These are phyloP conservation scores for Lagria hirta DNA, from an alignment of 2,888 invertebrate genomes.

Conservation along the genomic window DNA sequence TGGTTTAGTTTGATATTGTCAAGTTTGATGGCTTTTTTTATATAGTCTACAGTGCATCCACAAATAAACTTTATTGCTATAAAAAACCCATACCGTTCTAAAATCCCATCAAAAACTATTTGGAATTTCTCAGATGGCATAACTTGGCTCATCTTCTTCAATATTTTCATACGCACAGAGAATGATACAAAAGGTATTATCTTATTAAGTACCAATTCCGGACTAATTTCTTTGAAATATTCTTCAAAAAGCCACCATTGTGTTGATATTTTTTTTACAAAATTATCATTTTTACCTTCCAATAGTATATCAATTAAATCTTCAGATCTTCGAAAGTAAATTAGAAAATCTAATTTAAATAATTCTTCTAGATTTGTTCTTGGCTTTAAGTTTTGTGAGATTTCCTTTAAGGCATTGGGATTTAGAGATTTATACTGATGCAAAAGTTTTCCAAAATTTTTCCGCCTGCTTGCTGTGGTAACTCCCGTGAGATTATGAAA, in stretches of 20 bases:
- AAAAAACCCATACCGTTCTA: slow-evolving; percentile 34
- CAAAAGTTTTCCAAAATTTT: slow-evolving; percentile 32
- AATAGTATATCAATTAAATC: slow-evolving; percentile 32
- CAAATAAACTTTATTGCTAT: slow-evolving; percentile 32
- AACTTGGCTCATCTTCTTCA: slow-evolving; percentile 31
- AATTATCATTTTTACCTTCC: slow-evolving; percentile 35
- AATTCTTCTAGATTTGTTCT: slow-evolving; percentile 35
- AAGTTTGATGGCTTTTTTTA: too few species aligned
- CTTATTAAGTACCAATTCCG: slow-evolving; percentile 31
- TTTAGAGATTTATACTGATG: slow-evolving; percentile 9
- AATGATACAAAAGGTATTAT: slow-evolving; percentile 35
- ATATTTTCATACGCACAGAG: slow-evolving; percentile 33
- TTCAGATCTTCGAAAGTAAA: slow-evolving; percentile 30
- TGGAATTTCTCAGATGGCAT: slow-evolving; percentile 30
- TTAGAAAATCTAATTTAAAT: slow-evolving; percentile 34
- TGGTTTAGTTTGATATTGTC: too few species aligned
- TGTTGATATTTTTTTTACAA: slow-evolving; percentile 35
- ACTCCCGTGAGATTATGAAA: slow-evolving; percentile 33
- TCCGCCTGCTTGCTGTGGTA: slow-evolving; percentile 29
- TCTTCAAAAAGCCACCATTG: slow-evolving; percentile 38
- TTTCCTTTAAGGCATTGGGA: slow-evolving; percentile 6
- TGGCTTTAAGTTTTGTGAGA: slow-evolving; percentile 28
- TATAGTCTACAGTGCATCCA: too few species aligned
- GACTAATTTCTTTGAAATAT: slow-evolving; percentile 26
- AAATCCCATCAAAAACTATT: slow-evolving; percentile 31